phyloP scores from a whole-genome alignment of 2,888 invertebrate species.

The Drosophila colorata region DNA sequence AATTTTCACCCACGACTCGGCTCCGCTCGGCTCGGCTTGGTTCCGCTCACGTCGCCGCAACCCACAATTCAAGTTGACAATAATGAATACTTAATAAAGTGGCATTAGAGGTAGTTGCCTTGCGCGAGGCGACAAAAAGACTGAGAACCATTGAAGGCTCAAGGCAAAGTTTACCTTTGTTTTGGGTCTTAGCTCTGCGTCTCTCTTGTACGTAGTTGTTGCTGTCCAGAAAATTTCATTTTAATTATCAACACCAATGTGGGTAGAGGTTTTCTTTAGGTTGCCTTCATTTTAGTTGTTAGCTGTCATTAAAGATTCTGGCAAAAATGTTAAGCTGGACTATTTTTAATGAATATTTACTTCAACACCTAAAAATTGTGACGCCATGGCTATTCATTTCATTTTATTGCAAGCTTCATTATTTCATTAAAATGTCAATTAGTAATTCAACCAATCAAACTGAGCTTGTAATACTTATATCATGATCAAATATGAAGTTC shows the following conservation, averaged over 20 bases:
- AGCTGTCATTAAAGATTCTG: slow-evolving; percentile 32
- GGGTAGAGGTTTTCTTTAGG: slow-evolving; percentile 35
- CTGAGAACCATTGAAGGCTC: slow-evolving; percentile 22
- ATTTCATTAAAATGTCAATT: neutral
- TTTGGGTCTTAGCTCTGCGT: slow-evolving; percentile 22
- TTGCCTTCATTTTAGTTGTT: slow-evolving; percentile 47
- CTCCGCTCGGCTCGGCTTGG: neutral
- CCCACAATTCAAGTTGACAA: slow-evolving; percentile 63
- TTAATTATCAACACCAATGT: slow-evolving; percentile 70
- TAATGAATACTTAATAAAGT: slow-evolving; percentile 81
- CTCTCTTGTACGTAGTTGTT: slow-evolving; percentile 26
- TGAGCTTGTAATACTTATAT: neutral
- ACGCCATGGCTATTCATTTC: neutral
- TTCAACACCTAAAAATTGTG: slow-evolving; percentile 8
- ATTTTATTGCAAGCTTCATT: neutral
- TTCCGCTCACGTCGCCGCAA: slow-evolving; percentile 2
- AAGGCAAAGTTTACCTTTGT: slow-evolving; percentile 73
- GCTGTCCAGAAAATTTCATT: slow-evolving; percentile 59
- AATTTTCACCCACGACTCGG: slow-evolving; percentile 7
- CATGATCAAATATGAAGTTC: neutral
- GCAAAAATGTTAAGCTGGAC: neutral
- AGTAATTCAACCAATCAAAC: neutral
- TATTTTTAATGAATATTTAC: slow-evolving; percentile 31
- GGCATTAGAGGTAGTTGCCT: slow-evolving; percentile 62
- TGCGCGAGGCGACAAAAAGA: slow-evolving; percentile 30